Evolutionary conservation across 2,888 invertebrate species (phyloP), one percentile per base, ranked within the genome.

Genomic region (Drosophila anomelani): DNA sequence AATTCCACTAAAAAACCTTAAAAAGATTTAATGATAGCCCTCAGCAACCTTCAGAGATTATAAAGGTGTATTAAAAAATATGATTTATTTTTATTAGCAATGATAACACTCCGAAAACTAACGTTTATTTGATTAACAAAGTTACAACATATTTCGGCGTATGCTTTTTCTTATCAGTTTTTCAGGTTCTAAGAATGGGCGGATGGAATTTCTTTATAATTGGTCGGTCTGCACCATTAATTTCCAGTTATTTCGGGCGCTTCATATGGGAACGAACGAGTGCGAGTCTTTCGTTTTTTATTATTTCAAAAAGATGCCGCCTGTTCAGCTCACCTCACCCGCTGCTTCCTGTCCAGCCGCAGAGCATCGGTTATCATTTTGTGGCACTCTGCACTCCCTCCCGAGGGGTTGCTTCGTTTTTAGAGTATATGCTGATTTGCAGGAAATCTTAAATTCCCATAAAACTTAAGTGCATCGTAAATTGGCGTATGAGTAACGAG

Each of bases 391-490:
- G 51, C 60, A 51, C 57, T 34, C 62, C 26, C 55, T 46, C 47
- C 46, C 39, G n/a, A 47, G 29, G 59, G 56, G 39, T 32, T 8
- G 47, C 13, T 32, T 12, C 32, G 34, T n/a, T 55, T 55, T 32
- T 61, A n/a, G 41, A 56, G 57, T 41, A 46, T 49, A 46, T 49
- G 69, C 55, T 73, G 77, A 82, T 80, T 63, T 81, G 85, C 82
- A 81, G 90, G 85, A 88, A 88, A 88, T 88, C 88, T 88, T 90
- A 81, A 90, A 90, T 90, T 90, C 82, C 77, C 81, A 88, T 90
- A 79, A 90, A 88, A 86, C 76, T 86, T 86, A 77, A 88, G 89
- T 90, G 89, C 79, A 79, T 80, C 82, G 78, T 88, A 90, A 86
- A 88, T 88, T 88, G 85, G 70, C 75, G 77, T 76, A 86, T 89